Evolutionary conservation across 2,113 vertebrate species (phyloP).

Genomic region (Ceyx margarethae): DNA sequence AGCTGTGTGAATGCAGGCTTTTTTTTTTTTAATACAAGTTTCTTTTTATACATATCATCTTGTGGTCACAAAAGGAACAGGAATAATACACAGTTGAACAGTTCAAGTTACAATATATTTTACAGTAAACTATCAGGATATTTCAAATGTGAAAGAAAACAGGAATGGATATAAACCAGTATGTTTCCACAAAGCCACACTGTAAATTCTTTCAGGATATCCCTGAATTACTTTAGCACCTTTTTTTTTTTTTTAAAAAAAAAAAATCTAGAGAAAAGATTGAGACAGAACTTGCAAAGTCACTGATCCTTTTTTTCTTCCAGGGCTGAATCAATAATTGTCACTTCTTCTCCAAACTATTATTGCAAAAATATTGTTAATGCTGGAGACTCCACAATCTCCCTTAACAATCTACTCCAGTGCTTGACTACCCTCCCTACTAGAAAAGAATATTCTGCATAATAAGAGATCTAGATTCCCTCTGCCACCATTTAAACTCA

Average conservation of each 20-base stretch:
- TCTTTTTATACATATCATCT: conserved; percentile 40
- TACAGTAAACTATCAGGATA: neutral
- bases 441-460: neutral
- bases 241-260: neutral
- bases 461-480: neutral
- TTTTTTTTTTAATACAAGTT: neutral
- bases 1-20: neutral
- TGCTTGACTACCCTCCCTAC: neutral
- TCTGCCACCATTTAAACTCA: neutral
- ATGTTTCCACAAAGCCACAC: neutral
- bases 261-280: neutral
- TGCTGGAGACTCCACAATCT: neutral
- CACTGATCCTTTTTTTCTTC: neutral
- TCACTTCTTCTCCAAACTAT: neutral
- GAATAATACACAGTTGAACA: conserved; percentile 39
- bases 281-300: neutral
- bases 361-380: neutral
- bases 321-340: neutral
- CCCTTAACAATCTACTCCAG: neutral
- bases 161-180: neutral
- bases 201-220: neutral
- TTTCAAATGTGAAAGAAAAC: neutral
- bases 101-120: conserved; percentile 7
- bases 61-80: neutral
- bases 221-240: neutral